These are phyloP conservation scores for Brienomyrus longianalis DNA, from an alignment of 2,113 vertebrate genomes.

Conservation along the genomic window DNA sequence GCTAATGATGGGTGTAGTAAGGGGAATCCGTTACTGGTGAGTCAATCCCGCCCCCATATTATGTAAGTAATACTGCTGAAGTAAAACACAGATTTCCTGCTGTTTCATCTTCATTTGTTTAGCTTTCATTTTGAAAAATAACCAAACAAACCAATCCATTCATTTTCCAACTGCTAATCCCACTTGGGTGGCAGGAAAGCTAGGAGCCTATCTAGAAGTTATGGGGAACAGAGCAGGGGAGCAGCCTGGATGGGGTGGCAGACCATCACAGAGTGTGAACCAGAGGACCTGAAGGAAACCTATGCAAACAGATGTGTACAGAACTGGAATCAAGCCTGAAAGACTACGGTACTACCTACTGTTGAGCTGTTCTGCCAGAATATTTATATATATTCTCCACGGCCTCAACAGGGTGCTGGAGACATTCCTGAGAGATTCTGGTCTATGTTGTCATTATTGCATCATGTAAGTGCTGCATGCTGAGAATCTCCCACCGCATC, in stretches of 20 bases:
- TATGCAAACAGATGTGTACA: neutral
- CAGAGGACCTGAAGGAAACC: neutral
- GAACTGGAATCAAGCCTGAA: neutral
- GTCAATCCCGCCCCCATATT: conserved; percentile 18
- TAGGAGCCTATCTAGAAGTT: neutral
- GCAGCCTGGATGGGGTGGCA: neutral
- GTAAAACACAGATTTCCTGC: neutral
- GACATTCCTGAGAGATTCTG: neutral
- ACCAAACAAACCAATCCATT: neutral
- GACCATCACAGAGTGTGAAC: neutral
- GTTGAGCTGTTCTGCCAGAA: neutral
- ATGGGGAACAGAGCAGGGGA: neutral
- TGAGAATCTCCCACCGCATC: neutral
- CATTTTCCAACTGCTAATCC: neutral
- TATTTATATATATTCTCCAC: neutral
- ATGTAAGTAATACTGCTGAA: neutral
- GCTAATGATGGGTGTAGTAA: conserved; percentile 22
- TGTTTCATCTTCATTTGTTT: neutral
- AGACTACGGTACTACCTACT: neutral
- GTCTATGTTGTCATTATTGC: neutral
- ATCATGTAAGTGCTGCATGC: neutral
- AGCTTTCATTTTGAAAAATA: neutral
- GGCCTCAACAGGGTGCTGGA: neutral
- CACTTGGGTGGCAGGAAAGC: neutral
- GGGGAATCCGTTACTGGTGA: conserved; percentile 27